phyloP scores from a whole-genome alignment of 2,888 invertebrate genomes.

The Perizoma flavofasciatum region DNA sequence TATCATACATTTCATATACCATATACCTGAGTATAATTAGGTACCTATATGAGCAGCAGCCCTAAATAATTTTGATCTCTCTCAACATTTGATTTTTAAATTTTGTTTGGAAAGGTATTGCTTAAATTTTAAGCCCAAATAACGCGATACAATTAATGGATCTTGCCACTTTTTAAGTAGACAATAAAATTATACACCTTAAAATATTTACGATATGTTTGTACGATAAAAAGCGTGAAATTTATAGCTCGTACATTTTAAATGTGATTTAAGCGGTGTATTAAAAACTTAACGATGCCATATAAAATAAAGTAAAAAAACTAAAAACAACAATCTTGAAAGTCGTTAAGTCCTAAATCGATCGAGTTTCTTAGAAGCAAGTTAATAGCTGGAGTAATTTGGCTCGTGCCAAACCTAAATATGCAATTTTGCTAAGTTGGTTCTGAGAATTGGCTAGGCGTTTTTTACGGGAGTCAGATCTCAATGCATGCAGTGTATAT shows the following conservation, averaged over 20 bases:
- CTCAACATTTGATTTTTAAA: too few relatives aligned
- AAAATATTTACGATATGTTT: slow-evolving; percentile 30
- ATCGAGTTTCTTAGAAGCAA: slow-evolving; percentile 55
- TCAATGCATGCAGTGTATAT: slow-evolving; percentile 4
- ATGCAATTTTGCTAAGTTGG: slow-evolving; percentile 49
- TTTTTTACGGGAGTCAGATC: slow-evolving; percentile 17
- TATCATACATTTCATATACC: too few relatives aligned
- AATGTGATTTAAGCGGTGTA: slow-evolving; percentile 34
- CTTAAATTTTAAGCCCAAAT: too few relatives aligned
- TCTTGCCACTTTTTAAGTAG: slow-evolving; percentile 16
- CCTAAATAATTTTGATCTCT: too few relatives aligned
- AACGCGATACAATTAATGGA: slow-evolving; percentile 12
- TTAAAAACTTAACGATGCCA: slow-evolving; percentile 31
- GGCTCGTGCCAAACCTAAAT: slow-evolving; percentile 66
- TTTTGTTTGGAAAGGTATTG: too few relatives aligned
- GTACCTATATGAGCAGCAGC: too few relatives aligned
- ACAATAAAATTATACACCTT: slow-evolving; percentile 25
- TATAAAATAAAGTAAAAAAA: slow-evolving; percentile 33
- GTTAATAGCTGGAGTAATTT: slow-evolving; percentile 54
- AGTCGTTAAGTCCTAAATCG: slow-evolving; percentile 47
- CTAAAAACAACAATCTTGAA: slow-evolving; percentile 37
- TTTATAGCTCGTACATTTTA: slow-evolving; percentile 27
- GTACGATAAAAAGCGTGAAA: slow-evolving; percentile 31
- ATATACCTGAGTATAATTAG: too few relatives aligned
- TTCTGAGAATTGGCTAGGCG: slow-evolving; percentile 39